Conservation (phyloP, 92 coral and sea anemone species). For the Palythoa heliodiscus region DNA sequence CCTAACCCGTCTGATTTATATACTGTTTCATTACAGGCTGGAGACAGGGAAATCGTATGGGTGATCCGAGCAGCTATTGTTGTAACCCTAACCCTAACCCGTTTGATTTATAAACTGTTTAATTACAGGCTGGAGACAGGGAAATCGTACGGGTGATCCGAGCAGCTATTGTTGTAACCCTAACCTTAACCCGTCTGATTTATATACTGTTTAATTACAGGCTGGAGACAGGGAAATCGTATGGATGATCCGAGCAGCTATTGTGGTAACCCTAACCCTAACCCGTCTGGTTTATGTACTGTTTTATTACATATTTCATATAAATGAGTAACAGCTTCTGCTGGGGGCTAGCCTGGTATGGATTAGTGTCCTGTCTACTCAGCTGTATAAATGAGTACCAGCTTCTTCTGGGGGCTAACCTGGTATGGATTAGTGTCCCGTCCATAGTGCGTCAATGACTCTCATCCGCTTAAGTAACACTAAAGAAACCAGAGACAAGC, state of each 20-base stretch:
- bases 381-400: too few species aligned
- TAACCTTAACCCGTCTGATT: too few species aligned
- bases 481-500: too few species aligned
- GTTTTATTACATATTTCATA: too few species aligned
- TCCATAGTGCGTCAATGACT: too few species aligned
- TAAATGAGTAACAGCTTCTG: too few species aligned
- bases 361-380: too few species aligned
- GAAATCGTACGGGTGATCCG: constrained; percentile 22
- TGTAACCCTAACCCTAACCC: too few species aligned
- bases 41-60: constrained; percentile 4
- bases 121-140: constrained; percentile 13
- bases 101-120: neutral
- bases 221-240: constrained; percentile 14
- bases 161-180: neutral
- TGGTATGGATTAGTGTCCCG: too few species aligned
- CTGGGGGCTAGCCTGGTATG: too few species aligned
- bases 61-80: constrained; percentile 15
- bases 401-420: too few species aligned
- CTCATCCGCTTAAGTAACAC: too few species aligned
- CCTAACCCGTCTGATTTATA: neutral
- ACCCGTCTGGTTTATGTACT: neutral
- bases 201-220: neutral
- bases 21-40: constrained; percentile 5
- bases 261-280: neutral
- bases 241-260: constrained; percentile 14